Evolutionary conservation across 1,140 invertebrate species (phyloP), one percentile per base, ranked within the genome.

Genomic region (Campodea augens): DNA sequence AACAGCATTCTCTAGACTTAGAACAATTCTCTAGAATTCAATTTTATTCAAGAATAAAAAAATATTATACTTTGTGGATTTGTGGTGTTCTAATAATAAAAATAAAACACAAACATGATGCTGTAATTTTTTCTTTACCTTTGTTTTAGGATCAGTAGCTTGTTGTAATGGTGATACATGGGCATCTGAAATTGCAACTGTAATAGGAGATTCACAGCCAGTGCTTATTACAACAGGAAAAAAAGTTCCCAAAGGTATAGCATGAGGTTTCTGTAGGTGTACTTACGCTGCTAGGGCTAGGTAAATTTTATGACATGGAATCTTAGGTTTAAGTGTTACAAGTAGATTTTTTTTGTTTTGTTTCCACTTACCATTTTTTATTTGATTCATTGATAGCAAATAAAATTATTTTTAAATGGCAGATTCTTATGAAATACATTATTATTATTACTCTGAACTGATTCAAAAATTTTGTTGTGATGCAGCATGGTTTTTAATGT

Each of bases 81-180:
- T n/a, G n/a, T n/a, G n/a, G n/a, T n/a, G n/a, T n/a, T n/a, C n/a
- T n/a, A n/a, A n/a, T n/a, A n/a, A n/a, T n/a, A n/a, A n/a, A n/a
- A n/a, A n/a, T n/a, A n/a, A n/a, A n/a, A n/a, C n/a, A n/a, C n/a
- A n/a, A n/a, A 46, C 23, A 36, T 38, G 21, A 49, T 40, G n/a
- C n/a, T n/a, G 5, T 3, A 41, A 29, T 10, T 41, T 15, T 25
- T 21, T 18, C 21, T 2, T 4, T 49, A 40, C 20, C 40, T 53
- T 22, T 15, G 18, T 54, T 25, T 20, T 61, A 76, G 78, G 77
- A 53, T 67, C 80, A 2, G 70, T 89, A 51, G 73, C 84, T 4
- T 86, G 83, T 55, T 78, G 78, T 53, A 86, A 81, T 60, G 89
- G 85, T 4, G 89, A 93, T 56, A 92, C 88, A 1, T 89, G 85